Percentiles rank a stretch among this genome's conserved stretches.
These are phyloP conservation scores for Odontesthes bonariensis DNA, from an alignment of 2,113 vertebrate species.

Conservation along the genomic window DNA sequence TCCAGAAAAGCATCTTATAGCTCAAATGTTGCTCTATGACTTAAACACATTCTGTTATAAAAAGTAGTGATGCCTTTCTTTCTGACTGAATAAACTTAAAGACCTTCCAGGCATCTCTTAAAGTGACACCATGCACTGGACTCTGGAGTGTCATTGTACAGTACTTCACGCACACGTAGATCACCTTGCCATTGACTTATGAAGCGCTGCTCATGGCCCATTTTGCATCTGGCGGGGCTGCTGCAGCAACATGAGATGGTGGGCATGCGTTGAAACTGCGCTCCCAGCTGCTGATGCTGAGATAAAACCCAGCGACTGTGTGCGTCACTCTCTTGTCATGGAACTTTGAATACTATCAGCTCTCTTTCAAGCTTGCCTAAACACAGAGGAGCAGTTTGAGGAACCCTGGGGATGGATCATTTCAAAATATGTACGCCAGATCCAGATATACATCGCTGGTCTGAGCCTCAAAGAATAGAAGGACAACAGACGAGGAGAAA, in stretches of 20 bases:
- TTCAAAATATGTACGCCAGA: conserved; percentile 64
- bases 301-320: conserved; percentile 70
- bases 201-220: conserved; percentile 36
- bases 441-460: conserved; percentile 66
- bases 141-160: conserved; percentile 6
- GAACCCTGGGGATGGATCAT: conserved; percentile 68
- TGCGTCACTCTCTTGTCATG: conserved; percentile 78
- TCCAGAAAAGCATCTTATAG: conserved; percentile 48
- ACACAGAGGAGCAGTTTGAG: conserved; percentile 68
- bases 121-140: conserved; percentile 11
- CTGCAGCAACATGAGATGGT: conserved; percentile 53
- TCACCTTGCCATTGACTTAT: conserved; percentile 42
- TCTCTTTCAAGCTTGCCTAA: conserved; percentile 76
- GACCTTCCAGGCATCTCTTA: conserved; percentile 21
- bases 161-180: conserved; percentile 45
- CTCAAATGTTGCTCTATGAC: conserved; percentile 60
- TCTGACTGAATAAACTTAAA: conserved; percentile 36
- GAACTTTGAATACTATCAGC: conserved; percentile 78
- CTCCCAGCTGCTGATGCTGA: conserved; percentile 74
- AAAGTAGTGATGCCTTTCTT: conserved; percentile 22
- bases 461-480: conserved; percentile 61
- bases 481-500: conserved; percentile 57
- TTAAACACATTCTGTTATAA: conserved; percentile 17
- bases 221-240: conserved; percentile 38
- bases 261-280: conserved; percentile 50